A percentile compares a stretch with the other conserved stretches of the same genome.
Evolutionary conservation across 2,888 invertebrate genomes (phyloP).

Genomic region (Watsonalla binaria): DNA sequence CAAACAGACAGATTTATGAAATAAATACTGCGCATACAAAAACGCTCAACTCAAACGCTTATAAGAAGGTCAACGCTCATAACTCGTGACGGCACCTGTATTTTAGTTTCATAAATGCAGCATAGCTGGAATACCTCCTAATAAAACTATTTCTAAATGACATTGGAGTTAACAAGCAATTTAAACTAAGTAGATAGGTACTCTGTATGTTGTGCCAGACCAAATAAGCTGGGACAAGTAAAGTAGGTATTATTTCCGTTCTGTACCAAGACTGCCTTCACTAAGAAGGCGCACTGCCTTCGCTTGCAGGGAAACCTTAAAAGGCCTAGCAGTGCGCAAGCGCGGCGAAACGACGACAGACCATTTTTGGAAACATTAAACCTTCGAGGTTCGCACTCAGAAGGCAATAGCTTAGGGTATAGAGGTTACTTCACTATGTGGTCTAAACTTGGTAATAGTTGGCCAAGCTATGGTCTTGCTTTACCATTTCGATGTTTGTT

Average conservation of each 20-base stretch:
- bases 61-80: too few species aligned
- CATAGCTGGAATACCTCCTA: too few species aligned
- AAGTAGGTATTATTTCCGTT: constrained; percentile 22
- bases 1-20: too few species aligned
- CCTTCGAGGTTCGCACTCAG: constrained; percentile 41
- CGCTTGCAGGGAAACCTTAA: constrained; percentile 52
- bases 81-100: too few species aligned
- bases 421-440: constrained; percentile 4
- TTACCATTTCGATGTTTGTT: too few species aligned
- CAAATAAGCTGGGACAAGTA: not conserved
- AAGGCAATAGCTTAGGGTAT: constrained; percentile 24
- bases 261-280: constrained; percentile 44
- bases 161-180: too few species aligned
- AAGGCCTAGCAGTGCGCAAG: constrained; percentile 54
- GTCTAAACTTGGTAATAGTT: constrained; percentile 1
- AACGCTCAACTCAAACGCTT: too few species aligned
- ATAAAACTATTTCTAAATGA: too few species aligned
- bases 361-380: constrained; percentile 64
- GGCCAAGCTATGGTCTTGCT: not conserved
- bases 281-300: constrained; percentile 34
- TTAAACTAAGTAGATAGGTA: too few species aligned
- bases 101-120: too few species aligned
- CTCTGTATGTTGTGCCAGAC: not conserved
- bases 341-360: constrained; percentile 38
- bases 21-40: too few species aligned